These are phyloP conservation scores for Heliocidaris erythrogramma DNA, from an alignment of 35 echinoderm and acorn worm genomes.

Conservation along the genomic window DNA sequence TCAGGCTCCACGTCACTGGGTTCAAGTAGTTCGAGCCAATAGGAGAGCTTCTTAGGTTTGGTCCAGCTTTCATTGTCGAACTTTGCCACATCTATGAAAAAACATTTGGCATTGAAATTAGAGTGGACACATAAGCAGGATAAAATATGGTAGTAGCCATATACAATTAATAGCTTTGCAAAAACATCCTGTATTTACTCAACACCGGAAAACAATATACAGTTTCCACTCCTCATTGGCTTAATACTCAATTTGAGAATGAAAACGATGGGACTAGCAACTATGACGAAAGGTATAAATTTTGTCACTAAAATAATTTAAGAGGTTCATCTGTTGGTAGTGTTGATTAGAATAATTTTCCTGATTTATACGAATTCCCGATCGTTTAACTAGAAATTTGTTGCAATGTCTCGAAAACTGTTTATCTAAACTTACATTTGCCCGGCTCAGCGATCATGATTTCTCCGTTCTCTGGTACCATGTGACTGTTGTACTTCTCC, in stretches of 20 bases:
- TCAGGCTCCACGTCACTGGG: conserved; percentile 45
- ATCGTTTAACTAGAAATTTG: background rate
- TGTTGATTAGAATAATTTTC: no score
- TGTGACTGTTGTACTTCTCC: conserved; percentile 62
- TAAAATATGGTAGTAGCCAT: background rate
- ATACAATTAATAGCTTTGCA: no score
- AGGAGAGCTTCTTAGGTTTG: conserved; percentile 42
- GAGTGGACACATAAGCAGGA: background rate
- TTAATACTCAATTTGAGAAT: no score
- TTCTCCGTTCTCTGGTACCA: conserved; percentile 68
- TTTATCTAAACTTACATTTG: conserved; percentile 57
- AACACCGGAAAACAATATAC: no score
- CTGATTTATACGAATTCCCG: background rate
- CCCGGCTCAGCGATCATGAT: conserved; percentile 54
- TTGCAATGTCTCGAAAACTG: background rate
- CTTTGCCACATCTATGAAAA: conserved; percentile 48
- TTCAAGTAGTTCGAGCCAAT: conserved; percentile 47
- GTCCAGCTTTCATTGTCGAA: conserved; percentile 63
- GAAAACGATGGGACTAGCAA: no score
- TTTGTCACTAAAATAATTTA: background rate
- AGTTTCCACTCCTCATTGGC: no score
- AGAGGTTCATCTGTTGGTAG: no score
- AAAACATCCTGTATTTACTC: no score
- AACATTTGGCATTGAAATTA: no score
- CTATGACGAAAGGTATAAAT: no score